Conservation (phyloP, 2,113 vertebrate genomes). For the Sakesphorus luctuosus region DNA sequence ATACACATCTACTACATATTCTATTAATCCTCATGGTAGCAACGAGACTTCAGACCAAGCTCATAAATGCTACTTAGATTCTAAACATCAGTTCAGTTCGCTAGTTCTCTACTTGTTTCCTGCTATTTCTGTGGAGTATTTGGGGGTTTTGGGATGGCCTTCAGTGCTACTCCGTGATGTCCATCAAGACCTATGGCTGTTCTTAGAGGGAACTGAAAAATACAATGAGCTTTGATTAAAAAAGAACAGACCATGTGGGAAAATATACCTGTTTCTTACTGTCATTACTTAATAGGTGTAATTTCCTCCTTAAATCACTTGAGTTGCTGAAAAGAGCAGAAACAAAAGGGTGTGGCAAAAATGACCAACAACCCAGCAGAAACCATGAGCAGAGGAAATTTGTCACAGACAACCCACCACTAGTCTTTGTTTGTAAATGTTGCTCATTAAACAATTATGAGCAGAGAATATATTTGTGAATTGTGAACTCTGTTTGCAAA, state of each 20-base stretch:
- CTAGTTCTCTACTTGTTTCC: background rate
- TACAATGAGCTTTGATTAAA: background rate
- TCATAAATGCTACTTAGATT: background rate
- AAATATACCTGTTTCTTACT: background rate
- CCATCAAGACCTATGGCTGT: background rate
- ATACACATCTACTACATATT: background rate
- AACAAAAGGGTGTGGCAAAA: background rate
- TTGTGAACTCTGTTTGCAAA: background rate
- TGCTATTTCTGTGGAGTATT: background rate
- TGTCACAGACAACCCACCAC: background rate
- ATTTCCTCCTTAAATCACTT: background rate
- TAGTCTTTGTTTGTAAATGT: background rate
- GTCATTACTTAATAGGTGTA: background rate
- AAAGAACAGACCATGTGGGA: background rate
- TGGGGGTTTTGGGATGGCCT: background rate
- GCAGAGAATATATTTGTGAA: slow-evolving; percentile 20
- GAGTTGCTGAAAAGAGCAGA: background rate
- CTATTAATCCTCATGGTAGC: background rate
- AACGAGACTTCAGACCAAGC: background rate
- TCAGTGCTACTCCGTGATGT: background rate
- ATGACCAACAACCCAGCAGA: background rate
- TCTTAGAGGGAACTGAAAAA: background rate
- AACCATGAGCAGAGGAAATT: background rate
- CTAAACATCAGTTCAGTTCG: background rate
- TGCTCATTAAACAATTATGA: slow-evolving; percentile 39